These are phyloP conservation scores for Notolabrus celidotus DNA, from an alignment of 2,797 vertebrate genomes.

Conservation along the genomic window DNA sequence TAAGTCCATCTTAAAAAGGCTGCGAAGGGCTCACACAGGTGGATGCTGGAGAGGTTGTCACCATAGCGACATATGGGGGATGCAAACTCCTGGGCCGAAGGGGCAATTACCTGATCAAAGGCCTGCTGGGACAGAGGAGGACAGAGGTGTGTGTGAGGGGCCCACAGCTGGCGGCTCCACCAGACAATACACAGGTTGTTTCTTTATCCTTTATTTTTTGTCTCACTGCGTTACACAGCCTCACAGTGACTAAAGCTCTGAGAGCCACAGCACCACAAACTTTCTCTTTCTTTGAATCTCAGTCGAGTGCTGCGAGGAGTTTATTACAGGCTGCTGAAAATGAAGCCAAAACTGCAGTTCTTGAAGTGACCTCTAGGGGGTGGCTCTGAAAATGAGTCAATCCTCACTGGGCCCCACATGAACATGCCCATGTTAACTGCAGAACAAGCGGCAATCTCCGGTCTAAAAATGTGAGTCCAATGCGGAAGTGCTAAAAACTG, in stretches of 20 bases:
- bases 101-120: slow-evolving; percentile 89
- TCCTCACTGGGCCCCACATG: no score
- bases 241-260: background rate
- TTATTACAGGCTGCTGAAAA: background rate
- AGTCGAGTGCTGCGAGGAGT: background rate
- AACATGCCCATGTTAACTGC: no score
- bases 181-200: slow-evolving; percentile 61
- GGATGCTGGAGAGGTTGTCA: slow-evolving; percentile 73
- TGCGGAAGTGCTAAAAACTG: no score
- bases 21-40: slow-evolving; percentile 58
- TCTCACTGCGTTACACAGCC: background rate
- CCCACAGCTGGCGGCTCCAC: slow-evolving; percentile 72
- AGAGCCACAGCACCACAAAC: slow-evolving; percentile 1
- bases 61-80: slow-evolving; percentile 82
- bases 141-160: slow-evolving; percentile 67
- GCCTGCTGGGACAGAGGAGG: slow-evolving; percentile 65
- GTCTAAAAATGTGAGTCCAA: no score
- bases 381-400: no score
- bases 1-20: slow-evolving; percentile 69
- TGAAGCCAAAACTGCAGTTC: no score
- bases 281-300: background rate
- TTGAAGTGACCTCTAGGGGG: no score
- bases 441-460: no score
- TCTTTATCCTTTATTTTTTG: slow-evolving; percentile 7
- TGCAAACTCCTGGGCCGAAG: slow-evolving; percentile 78